Evolutionary conservation across 1,140 invertebrate species (phyloP).

Genomic region (Drosophila eugracilis): DNA sequence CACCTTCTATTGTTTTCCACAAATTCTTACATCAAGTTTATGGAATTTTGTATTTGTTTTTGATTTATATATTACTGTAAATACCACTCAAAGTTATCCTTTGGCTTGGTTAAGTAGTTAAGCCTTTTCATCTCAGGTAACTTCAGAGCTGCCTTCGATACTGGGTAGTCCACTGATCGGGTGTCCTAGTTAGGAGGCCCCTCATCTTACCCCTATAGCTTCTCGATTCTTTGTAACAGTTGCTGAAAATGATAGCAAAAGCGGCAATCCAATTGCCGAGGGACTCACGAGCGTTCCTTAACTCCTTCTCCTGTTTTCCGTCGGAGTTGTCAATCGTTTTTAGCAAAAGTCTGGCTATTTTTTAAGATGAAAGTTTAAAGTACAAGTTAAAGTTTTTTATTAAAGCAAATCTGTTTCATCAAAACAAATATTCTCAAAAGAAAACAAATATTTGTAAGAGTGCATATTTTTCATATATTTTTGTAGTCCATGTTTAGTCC

Average conservation of each 20-base stretch:
- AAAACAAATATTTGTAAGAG: too few species aligned
- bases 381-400: neutral
- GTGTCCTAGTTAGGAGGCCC: constrained; percentile 6
- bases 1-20: neutral
- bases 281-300: constrained; percentile 41
- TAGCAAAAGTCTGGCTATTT: neutral
- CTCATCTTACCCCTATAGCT: neutral
- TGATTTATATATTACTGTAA: too few species aligned
- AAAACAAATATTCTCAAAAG: too few species aligned
- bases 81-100: too few species aligned
- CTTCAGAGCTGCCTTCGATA: too few species aligned
- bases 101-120: too few species aligned
- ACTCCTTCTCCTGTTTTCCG: neutral
- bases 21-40: too few species aligned
- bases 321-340: neutral
- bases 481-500: too few species aligned
- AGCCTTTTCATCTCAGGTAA: neutral
- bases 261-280: constrained; percentile 64
- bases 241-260: constrained; percentile 69
- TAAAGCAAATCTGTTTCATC: too few species aligned
- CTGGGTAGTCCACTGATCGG: constrained; percentile 35
- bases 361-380: neutral
- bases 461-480: too few species aligned
- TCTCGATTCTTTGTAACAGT: constrained; percentile 66
- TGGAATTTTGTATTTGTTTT: too few species aligned